Conservation (phyloP, 92 coral and sea anemone species). For the Parazoanthus atlanticus region DNA sequence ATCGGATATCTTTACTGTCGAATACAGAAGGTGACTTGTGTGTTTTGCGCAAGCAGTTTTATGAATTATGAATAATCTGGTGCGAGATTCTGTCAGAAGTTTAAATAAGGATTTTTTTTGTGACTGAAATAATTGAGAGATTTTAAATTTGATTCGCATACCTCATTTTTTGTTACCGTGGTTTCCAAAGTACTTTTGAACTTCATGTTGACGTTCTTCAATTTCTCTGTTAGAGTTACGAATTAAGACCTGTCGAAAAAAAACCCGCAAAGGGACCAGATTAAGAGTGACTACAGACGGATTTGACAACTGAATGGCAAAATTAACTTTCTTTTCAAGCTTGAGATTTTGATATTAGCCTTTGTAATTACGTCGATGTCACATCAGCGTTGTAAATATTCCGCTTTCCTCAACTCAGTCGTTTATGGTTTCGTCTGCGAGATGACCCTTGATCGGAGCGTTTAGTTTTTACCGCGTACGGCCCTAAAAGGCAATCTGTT, state of each 20-base stretch:
- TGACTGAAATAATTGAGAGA: not conserved
- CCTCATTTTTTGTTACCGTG: not conserved
- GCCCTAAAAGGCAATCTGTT: constrained; percentile 13
- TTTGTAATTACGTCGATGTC: constrained; percentile 27
- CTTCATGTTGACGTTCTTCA: constrained; percentile 4
- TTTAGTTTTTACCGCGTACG: not conserved
- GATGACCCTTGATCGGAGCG: not conserved
- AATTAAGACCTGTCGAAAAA: constrained; percentile 19
- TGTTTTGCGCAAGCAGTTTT: constrained; percentile 6
- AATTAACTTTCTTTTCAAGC: constrained; percentile 40
- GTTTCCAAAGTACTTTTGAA: constrained; percentile 1
- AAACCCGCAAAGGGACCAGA: constrained; percentile 22
- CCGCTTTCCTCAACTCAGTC: constrained; percentile 22
- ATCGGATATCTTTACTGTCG: constrained; percentile 11
- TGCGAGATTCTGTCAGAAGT: not conserved
- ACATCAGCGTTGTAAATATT: constrained; percentile 14
- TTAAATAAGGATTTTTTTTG: not conserved
- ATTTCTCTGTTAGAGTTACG: constrained; percentile 18
- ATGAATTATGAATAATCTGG: constrained; percentile 13
- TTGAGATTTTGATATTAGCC: constrained; percentile 33
- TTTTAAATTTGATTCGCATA: not conserved
- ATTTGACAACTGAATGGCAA: constrained; percentile 44
- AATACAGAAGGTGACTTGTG: constrained; percentile 5
- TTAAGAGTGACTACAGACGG: constrained; percentile 36
- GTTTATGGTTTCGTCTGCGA: not conserved